phyloP scores from a whole-genome alignment of 2,888 invertebrate species.

The Ptilodon capucinus region DNA sequence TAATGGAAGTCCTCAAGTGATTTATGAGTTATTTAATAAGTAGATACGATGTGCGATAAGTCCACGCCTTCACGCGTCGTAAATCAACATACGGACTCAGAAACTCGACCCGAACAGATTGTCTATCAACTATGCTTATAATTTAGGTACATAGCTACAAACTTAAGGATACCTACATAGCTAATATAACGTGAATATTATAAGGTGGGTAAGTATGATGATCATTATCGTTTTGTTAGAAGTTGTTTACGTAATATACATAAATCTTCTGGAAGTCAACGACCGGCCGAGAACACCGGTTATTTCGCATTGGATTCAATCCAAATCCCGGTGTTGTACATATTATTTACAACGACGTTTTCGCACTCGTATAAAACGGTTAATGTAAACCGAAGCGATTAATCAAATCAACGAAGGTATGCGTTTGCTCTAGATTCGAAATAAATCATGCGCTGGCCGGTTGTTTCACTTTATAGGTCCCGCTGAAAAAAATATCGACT shows the following conservation, averaged over 20 bases:
- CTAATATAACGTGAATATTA: neutral
- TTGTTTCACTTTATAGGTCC: neutral
- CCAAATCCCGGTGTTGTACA: conserved; percentile 31
- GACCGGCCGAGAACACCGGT: conserved; percentile 34
- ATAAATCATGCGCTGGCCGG: conserved; percentile 8
- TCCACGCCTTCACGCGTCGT: neutral
- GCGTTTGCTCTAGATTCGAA: conserved; percentile 24
- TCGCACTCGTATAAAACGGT: neutral
- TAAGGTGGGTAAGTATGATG: neutral
- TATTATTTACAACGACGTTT: conserved; percentile 4
- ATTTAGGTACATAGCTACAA: neutral
- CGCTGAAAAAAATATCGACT: neutral
- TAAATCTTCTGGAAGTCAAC: conserved; percentile 52
- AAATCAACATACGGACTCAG: neutral
- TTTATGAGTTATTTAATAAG: neutral
- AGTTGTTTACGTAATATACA: conserved; percentile 41
- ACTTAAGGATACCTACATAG: neutral
- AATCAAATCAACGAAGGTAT: conserved; percentile 22
- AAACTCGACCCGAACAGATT: neutral
- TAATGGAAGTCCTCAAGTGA: too few relatives aligned
- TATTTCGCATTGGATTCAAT: conserved; percentile 36
- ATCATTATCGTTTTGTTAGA: conserved; percentile 21
- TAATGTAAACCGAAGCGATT: conserved; percentile 8
- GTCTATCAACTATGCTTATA: neutral
- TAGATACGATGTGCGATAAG: neutral